Evolutionary conservation across 2,888 invertebrate species (phyloP).

Genomic region (Macroteleia sp.): DNA sequence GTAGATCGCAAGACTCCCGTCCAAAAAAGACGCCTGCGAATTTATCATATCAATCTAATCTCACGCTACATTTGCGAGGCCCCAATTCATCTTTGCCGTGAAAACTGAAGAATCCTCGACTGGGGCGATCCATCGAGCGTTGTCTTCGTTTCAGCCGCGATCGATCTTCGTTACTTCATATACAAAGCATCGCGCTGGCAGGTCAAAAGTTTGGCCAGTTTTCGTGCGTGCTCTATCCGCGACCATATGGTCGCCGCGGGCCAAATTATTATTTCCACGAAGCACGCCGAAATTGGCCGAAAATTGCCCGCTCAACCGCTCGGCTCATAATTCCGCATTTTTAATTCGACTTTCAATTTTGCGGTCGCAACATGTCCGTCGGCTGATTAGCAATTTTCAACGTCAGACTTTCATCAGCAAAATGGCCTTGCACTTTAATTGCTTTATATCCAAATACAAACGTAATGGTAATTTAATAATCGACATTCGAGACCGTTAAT

Average conservation of each 20-base stretch:
- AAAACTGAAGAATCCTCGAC: slow-evolving; percentile 45
- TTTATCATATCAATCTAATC: slow-evolving; percentile 56
- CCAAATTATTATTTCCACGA: slow-evolving; percentile 79
- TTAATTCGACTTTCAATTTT: slow-evolving; percentile 82
- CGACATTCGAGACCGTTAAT: slow-evolving; percentile 36
- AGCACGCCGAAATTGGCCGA: slow-evolving; percentile 79
- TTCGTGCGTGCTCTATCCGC: slow-evolving; percentile 55
- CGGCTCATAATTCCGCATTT: slow-evolving; percentile 78
- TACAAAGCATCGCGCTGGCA: slow-evolving; percentile 30
- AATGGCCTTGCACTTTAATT: slow-evolving; percentile 38
- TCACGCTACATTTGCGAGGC: slow-evolving; percentile 17
- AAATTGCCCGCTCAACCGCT: slow-evolving; percentile 76
- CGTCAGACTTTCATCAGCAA: slow-evolving; percentile 41
- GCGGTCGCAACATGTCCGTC: slow-evolving; percentile 64
- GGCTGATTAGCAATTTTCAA: slow-evolving; percentile 53
- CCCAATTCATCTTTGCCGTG: slow-evolving; percentile 51
- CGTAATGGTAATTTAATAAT: slow-evolving; percentile 52
- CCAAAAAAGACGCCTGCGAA: too few species aligned
- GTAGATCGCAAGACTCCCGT: too few species aligned
- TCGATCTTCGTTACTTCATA: slow-evolving; percentile 65
- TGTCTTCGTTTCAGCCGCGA: slow-evolving; percentile 55
- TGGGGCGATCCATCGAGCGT: slow-evolving; percentile 38
- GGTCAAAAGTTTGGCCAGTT: slow-evolving; percentile 58
- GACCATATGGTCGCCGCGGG: slow-evolving; percentile 83
- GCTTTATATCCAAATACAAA: slow-evolving; percentile 49